Conservation (phyloP, 2,888 invertebrate species). For the Lasioglossum lativentre region DNA sequence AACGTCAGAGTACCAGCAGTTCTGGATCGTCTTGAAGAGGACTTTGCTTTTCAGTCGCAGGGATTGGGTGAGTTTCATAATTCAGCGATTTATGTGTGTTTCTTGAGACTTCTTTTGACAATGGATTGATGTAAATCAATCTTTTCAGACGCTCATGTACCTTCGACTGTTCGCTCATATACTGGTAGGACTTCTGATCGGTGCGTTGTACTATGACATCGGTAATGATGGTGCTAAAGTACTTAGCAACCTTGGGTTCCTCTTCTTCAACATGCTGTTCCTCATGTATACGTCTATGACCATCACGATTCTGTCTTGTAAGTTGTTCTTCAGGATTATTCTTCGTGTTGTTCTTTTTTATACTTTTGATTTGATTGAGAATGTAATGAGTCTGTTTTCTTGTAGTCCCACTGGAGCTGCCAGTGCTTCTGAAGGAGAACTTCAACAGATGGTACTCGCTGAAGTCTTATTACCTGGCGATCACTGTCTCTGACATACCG, state of each 20-base stretch:
- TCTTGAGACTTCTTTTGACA: no score
- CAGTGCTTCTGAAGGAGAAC: conserved; percentile 96
- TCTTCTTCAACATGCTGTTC: conserved; percentile 99
- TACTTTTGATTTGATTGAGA: not conserved
- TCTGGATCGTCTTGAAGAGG: conserved; percentile 94
- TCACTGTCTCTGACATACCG: conserved; percentile 98
- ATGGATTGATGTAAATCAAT: not conserved
- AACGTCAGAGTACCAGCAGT: conserved; percentile 93
- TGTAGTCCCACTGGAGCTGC: conserved; percentile 97
- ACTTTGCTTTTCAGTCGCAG: conserved; percentile 93
- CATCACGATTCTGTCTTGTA: conserved; percentile 98
- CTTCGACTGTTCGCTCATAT: conserved; percentile 97
- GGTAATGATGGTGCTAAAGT: conserved; percentile 98
- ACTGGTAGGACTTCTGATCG: conserved; percentile 96
- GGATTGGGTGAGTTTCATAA: conserved; percentile 91
- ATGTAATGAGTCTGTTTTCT: not conserved
- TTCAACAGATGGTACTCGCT: conserved; percentile 99
- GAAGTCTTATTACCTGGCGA: conserved; percentile 97
- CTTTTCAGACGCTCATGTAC: conserved; percentile 95
- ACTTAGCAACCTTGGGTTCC: conserved; percentile 97
- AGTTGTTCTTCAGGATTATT: conserved; percentile 84
- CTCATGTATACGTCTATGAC: conserved; percentile 99
- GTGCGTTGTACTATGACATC: conserved; percentile 97
- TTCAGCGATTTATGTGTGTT: not conserved
- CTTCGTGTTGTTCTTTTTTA: not conserved